Percentiles rank a stretch among this genome's conserved stretches.
Conservation (phyloP, 2,888 invertebrate genomes). For the Trilocha varians region DNA sequence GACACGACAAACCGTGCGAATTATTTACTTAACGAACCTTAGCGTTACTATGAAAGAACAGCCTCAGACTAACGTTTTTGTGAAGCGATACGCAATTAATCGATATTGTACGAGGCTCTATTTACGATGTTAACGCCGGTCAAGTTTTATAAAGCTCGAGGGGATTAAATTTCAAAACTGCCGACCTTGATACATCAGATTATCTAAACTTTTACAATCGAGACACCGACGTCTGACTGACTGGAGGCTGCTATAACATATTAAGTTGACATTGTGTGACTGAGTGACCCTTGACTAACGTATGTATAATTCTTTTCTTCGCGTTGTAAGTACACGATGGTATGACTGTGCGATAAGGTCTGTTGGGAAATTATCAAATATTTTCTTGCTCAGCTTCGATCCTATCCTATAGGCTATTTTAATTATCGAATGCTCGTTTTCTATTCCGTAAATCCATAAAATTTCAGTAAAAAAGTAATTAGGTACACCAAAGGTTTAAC, state of each 20-base stretch:
- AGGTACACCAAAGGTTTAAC: no score
- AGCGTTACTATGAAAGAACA: not conserved
- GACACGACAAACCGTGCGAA: slow-evolving; percentile 31
- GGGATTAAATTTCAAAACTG: slow-evolving; percentile 52
- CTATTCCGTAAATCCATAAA: no score
- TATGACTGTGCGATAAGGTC: no score
- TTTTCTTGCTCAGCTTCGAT: no score
- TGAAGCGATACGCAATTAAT: not conserved
- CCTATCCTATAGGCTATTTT: no score
- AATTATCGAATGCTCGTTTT: no score
- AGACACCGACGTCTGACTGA: slow-evolving; percentile 33
- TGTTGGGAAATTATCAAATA: no score
- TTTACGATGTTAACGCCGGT: slow-evolving; percentile 13
- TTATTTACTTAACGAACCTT: slow-evolving; percentile 14
- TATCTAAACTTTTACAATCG: slow-evolving; percentile 58
- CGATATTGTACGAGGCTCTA: slow-evolving; percentile 1
- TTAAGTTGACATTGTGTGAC: slow-evolving; percentile 41
- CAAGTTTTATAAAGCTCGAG: slow-evolving; percentile 40
- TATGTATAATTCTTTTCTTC: no score
- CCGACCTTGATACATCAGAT: slow-evolving; percentile 54
- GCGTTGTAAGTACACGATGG: no score
- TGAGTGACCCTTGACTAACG: slow-evolving; percentile 29
- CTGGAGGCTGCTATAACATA: slow-evolving; percentile 36
- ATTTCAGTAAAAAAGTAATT: no score
- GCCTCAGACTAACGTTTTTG: no score